Evolutionary conservation across 2,888 invertebrate genomes (phyloP), one percentile per base, ranked within the genome.

Genomic region (Trichogramma dendrolimi): DNA sequence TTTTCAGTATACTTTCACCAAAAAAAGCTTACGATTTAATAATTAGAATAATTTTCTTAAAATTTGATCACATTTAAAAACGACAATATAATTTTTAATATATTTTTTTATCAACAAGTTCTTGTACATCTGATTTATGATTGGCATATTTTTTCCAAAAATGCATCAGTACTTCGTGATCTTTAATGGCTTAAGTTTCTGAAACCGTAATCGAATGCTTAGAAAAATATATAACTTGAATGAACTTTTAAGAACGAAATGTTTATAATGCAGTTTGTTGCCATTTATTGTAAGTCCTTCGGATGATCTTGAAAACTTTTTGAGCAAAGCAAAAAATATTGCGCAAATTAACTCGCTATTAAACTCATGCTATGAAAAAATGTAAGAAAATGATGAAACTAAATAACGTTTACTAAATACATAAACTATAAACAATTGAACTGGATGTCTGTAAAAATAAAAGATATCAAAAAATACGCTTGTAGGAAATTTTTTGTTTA

Each of bases 381-480:
- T 75, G 73, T 77, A 75, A 75, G 67, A 67, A 70, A 67, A 71
- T 71, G 72, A 74, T 75, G 70, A 75, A 73, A 73, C 71, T 75
- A 74, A 77, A 76, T 74, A 77, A 71, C 72, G 72, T 60, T 62
- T 76, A 74, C 75, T 65, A 69, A 73, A 70, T 69, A 69, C 75
- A 77, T 75, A 74, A 69, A 78, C 76, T 76, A 78, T 77, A 72
- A 73, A 74, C 74, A 76, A 72, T 73, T 78, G 71, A 75, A 27
- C 27, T 27, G 27, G 27, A 77, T 78, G 76, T 77, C 76, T 78
- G 77, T 78, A 77, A 77, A 72, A 78, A 78, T 76, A 77, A 77
- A 76, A 72, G 72, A 70, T 75, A 76, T 73, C 73, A 77, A 72
- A 72, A 27, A 27, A 27, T 27, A 27, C 27, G 1, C 27, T 27